phyloP scores from a whole-genome alignment of 2,888 invertebrate species.

The Congeria kusceri region DNA sequence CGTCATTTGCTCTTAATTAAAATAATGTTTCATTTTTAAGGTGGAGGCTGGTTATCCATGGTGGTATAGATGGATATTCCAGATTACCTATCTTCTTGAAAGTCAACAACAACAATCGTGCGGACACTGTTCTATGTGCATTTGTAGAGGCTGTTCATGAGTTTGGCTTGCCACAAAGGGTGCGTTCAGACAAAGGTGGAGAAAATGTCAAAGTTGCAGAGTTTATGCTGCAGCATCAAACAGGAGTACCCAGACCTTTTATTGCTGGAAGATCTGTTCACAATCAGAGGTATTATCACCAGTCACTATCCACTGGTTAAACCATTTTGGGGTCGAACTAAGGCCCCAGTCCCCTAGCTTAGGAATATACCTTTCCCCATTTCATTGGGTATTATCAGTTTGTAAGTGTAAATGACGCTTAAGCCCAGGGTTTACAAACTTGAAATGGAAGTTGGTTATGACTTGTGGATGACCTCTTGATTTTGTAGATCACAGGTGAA shows the following conservation, averaged over 20 bases:
- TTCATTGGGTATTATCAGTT: not conserved
- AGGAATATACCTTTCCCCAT: not conserved
- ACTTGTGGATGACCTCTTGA: no score
- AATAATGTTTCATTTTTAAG: no score
- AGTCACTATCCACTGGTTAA: not conserved
- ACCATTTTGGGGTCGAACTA: not conserved
- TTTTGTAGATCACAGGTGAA: no score
- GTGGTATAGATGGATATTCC: constrained; percentile 63
- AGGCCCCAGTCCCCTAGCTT: no score
- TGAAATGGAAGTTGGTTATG: not conserved
- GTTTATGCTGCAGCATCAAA: constrained; percentile 45
- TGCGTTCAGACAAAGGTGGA: constrained; percentile 58
- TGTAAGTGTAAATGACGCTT: not conserved
- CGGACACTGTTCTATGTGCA: constrained; percentile 44
- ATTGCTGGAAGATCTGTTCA: constrained; percentile 56
- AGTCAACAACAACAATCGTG: constrained; percentile 50
- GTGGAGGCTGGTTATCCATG: constrained; percentile 62
- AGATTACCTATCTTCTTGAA: constrained; percentile 55
- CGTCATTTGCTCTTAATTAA: no score
- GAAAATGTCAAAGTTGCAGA: constrained; percentile 56
- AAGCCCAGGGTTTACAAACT: not conserved
- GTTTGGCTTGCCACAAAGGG: constrained; percentile 55
- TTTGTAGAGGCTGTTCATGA: constrained; percentile 51
- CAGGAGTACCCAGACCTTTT: constrained; percentile 31
- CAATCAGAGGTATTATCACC: constrained; percentile 41